Percentiles rank a stretch among this genome's conserved stretches.
Conservation (phyloP, 2,797 vertebrate genomes). For the Pangasius mekongensis region DNA sequence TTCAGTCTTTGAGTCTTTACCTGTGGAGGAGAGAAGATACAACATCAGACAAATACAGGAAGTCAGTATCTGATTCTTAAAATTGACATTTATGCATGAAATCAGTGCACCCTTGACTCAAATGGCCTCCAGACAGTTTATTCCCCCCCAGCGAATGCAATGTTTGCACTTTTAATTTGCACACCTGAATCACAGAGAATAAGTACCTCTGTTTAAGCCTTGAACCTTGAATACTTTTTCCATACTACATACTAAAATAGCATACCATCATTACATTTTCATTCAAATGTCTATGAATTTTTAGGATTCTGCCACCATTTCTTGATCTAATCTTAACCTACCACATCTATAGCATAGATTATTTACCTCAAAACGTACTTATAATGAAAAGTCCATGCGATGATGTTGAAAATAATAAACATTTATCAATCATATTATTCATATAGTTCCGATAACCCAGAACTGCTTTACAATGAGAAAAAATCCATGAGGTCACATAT, state of each 20-base stretch:
- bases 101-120: no score
- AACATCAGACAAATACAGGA: background rate
- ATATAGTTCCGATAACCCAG: background rate
- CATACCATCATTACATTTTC: background rate
- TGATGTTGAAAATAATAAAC: background rate
- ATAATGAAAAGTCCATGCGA: background rate
- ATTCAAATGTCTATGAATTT: background rate
- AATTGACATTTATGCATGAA: background rate
- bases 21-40: constrained; percentile 65
- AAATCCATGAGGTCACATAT: background rate
- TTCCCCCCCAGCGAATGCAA: no score
- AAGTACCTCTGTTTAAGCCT: background rate
- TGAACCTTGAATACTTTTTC: background rate
- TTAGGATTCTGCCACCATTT: background rate
- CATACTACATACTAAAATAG: background rate
- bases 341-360: background rate
- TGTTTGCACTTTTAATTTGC: background rate
- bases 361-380: background rate
- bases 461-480: background rate
- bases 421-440: background rate
- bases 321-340: background rate
- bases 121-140: background rate
- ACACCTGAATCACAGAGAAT: background rate
- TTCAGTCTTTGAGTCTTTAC: constrained; percentile 93
- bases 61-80: background rate